These are phyloP conservation scores for Rhogogaster chlorosoma DNA, from an alignment of 2,888 invertebrate species.

Conservation along the genomic window DNA sequence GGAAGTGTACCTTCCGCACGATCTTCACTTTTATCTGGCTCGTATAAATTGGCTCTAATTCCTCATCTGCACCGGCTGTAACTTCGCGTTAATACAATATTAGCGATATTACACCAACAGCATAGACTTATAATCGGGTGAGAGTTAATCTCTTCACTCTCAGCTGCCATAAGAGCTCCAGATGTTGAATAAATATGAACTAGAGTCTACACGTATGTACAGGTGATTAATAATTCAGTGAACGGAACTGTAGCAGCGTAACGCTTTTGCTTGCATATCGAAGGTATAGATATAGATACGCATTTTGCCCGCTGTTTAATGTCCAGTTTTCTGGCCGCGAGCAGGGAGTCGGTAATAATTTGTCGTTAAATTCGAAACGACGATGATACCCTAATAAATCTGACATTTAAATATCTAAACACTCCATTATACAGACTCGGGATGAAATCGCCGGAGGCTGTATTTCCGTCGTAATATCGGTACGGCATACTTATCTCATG, in stretches of 20 bases:
- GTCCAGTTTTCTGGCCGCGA: neutral
- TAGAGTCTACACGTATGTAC: neutral
- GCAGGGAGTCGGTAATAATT: neutral
- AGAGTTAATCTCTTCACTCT: constrained; percentile 15
- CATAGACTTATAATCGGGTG: neutral
- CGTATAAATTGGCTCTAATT: neutral
- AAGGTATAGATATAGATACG: neutral
- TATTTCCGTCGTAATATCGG: neutral
- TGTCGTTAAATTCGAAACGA: neutral
- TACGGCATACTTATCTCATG: neutral
- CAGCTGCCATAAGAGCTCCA: neutral
- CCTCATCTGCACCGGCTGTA: neutral
- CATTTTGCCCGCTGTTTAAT: constrained; percentile 13
- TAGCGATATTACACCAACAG: neutral
- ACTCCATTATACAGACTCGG: neutral
- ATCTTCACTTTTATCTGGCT: neutral
- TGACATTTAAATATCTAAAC: neutral
- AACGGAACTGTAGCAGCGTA: constrained; percentile 61
- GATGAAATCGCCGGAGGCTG: neutral
- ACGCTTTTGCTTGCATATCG: constrained; percentile 24
- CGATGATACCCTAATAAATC: neutral
- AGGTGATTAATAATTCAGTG: constrained; percentile 61
- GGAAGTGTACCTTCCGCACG: neutral
- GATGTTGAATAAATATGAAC: neutral
- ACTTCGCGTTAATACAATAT: neutral